Evolutionary conservation across 2,113 vertebrate genomes (phyloP).

Genomic region (Cynocephalus volans): DNA sequence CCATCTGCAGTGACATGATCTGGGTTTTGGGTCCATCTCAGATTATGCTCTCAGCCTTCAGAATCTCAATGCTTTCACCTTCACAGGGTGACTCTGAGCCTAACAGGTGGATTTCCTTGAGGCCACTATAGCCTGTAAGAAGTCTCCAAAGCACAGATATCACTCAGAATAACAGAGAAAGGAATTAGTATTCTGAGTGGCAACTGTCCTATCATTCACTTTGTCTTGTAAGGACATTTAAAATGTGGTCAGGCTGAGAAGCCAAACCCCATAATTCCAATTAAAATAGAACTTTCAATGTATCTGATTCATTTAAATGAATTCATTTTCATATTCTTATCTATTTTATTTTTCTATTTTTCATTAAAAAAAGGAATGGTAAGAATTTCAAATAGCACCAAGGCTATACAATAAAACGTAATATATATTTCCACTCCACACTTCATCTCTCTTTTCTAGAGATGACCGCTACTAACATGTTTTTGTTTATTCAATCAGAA

Average conservation of each 20-base stretch:
- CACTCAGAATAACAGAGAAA: conserved; percentile 11
- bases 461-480: neutral
- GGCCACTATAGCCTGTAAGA: neutral
- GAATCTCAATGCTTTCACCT: neutral
- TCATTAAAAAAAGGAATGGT: conserved; percentile 17
- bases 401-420: neutral
- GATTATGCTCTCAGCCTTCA: neutral
- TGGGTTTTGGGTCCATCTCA: neutral
- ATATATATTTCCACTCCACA: neutral
- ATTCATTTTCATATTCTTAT: conserved; percentile 43
- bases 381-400: neutral
- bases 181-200: conserved; percentile 25
- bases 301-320: conserved; percentile 50
- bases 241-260: neutral
- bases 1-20: neutral
- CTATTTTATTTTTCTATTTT: conserved; percentile 50
- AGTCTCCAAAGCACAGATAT: neutral
- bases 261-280: conserved; percentile 60
- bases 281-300: conserved; percentile 36
- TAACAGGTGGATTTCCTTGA: neutral
- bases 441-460: neutral
- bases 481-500: conserved; percentile 32
- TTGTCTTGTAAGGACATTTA: conserved; percentile 36
- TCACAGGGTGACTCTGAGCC: neutral
- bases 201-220: neutral